Base-by-base conservation (phyloP, 2,797 vertebrate species). In the Hydrolagus colliei region DNA sequence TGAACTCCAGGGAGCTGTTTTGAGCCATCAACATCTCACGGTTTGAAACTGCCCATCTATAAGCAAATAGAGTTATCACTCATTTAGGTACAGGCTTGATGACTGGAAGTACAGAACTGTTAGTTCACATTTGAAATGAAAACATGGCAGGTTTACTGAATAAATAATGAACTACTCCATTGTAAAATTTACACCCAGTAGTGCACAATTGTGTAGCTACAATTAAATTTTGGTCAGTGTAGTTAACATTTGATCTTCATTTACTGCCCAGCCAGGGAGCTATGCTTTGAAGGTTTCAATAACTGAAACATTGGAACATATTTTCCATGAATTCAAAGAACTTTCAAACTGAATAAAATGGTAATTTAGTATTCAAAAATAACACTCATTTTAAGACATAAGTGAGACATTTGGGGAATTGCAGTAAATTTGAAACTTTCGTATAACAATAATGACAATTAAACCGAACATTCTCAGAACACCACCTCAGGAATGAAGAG, bases 11-110 rank as follows among this genome's bases (percentile, higher is more conserved):
- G 0, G 95, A 95, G 86, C 95, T 96, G 87, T 95, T 96, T 87
- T 96, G 95, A 73, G 95, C 94, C 93, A 95, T 95, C 6, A 96
- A 93, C 94, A 95, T 95, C 88, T 96, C 95, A 88, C 95, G 91
- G 90, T 96, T 96, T 86, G 94, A 94, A 86, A 96, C 94, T 0
- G 95, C 95, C 95, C 95, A 96, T 88, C 95, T 96, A 87, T 78
- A 88, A 89, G 86, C 88, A 88, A 86, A 85, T 71, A 68, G 71
- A 71, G 35, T 84, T 20, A 52, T 67, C 32, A 68, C 16, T 10
- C 18, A 41, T 1, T 84, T 52, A 68, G 52, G 12, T 80, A 65
- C 6, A 22, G 32, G 16, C 65, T 2, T 7, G n/a, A 27, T 0
- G 18, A 10, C 14, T 3, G 27, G 11, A 9, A 52, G 7, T 20